Conservation (phyloP, 2,797 vertebrate species). For the Sebastes hubbsi region DNA sequence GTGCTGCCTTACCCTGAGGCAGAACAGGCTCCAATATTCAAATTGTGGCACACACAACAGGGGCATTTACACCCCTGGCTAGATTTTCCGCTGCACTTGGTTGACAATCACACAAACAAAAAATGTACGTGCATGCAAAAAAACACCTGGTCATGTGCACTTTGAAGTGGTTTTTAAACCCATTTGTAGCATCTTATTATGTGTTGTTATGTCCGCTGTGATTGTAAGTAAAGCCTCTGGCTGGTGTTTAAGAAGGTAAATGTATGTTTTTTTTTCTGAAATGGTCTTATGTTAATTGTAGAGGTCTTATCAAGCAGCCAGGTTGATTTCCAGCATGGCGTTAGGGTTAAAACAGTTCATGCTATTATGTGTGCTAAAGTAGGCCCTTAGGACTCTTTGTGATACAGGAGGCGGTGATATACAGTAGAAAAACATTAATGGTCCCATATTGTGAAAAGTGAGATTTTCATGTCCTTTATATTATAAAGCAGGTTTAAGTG, state of each 20-base stretch:
- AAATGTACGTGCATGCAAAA: not conserved
- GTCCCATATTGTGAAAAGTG: too few species aligned
- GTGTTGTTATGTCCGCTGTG: not conserved
- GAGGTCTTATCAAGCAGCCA: slow-evolving; percentile 1
- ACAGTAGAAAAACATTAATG: not conserved
- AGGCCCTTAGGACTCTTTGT: not conserved
- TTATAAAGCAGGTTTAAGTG: too few species aligned
- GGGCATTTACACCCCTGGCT: slow-evolving; percentile 12
- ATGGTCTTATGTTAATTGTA: not conserved
- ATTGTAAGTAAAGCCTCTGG: slow-evolving; percentile 1
- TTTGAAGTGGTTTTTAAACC: slow-evolving; percentile 16
- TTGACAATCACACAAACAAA: slow-evolving; percentile 10
- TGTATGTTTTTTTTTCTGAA: not conserved
- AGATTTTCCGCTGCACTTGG: slow-evolving; percentile 17
- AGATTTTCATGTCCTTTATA: too few species aligned
- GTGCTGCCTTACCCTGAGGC: slow-evolving; percentile 40
- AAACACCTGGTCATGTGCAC: not conserved
- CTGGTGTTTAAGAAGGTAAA: slow-evolving; percentile 2
- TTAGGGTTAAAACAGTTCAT: slow-evolving; percentile 2
- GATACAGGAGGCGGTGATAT: not conserved
- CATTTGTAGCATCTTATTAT: not conserved
- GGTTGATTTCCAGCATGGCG: not conserved
- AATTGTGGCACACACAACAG: slow-evolving; percentile 24
- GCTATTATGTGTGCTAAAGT: not conserved
- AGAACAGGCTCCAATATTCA: slow-evolving; percentile 36